Conservation (phyloP, 2,113 vertebrate genomes). For the Cyanistes caeruleus region DNA sequence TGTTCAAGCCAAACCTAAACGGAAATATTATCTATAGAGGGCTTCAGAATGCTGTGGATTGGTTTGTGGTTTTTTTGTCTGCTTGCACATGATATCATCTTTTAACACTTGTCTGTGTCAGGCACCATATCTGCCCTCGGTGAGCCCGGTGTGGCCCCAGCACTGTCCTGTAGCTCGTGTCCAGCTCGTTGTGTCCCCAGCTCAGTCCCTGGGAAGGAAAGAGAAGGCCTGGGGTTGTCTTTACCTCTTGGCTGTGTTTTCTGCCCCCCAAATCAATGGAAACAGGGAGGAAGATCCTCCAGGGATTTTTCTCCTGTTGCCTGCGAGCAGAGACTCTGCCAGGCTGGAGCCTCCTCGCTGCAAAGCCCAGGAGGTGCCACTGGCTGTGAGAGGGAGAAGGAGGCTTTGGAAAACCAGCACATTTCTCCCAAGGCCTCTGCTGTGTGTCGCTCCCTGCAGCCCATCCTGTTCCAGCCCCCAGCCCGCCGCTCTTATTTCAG, state of each 20-base stretch:
- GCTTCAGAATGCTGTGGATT: not conserved
- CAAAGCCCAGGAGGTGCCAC: not conserved
- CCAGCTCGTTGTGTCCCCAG: not conserved
- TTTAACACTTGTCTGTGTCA: not conserved
- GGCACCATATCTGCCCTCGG: accelerated
- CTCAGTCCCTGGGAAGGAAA: not conserved
- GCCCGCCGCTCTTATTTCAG: constrained; percentile 17
- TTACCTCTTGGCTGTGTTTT: not conserved
- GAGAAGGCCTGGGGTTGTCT: not conserved
- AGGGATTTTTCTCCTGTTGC: not conserved
- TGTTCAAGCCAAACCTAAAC: not conserved
- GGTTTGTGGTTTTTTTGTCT: not conserved
- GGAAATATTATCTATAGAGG: not conserved
- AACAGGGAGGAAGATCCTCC: not conserved
- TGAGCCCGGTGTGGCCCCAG: accelerated
- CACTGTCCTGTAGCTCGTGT: accelerated
- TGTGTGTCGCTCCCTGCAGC: not conserved
- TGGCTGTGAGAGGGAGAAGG: not conserved
- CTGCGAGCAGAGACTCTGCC: not conserved
- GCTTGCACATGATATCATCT: not conserved
- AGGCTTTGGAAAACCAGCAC: not conserved
- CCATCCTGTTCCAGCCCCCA: not conserved
- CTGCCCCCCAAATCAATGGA: not conserved
- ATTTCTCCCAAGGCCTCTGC: not conserved
- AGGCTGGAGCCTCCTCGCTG: not conserved